A percentile compares a stretch with the other conserved stretches of the same genome.
Evolutionary conservation across 2,113 vertebrate genomes (phyloP).

Genomic region (Halichoeres trimaculatus): DNA sequence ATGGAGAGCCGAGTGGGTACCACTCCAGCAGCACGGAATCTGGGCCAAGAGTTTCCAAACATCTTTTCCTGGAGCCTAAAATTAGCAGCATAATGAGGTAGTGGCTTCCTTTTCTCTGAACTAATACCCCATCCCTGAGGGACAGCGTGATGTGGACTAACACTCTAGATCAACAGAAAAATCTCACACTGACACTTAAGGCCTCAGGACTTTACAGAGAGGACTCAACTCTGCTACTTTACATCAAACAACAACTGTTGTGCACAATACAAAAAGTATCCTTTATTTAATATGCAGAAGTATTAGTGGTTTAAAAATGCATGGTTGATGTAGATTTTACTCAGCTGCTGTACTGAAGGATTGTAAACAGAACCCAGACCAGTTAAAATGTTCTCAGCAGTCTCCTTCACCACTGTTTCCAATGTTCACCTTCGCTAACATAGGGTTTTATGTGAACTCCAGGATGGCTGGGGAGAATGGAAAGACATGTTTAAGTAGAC

Average conservation of each 20-base stretch:
- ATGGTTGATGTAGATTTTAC: background rate
- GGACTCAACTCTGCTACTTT: slow-evolving; percentile 4
- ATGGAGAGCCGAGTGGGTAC: slow-evolving; percentile 72
- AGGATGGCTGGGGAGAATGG: slow-evolving; percentile 57
- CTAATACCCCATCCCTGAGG: slow-evolving; percentile 78
- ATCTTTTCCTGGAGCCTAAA: slow-evolving; percentile 86
- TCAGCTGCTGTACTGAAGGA: slow-evolving; percentile 3
- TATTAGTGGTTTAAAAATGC: background rate
- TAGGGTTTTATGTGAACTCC: slow-evolving; percentile 63
- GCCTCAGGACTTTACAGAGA: slow-evolving; percentile 40
- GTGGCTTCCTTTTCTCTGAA: slow-evolving; percentile 84
- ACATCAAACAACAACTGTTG: background rate
- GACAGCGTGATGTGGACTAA: slow-evolving; percentile 79
- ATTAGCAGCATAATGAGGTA: slow-evolving; percentile 85
- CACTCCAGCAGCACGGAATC: slow-evolving; percentile 73
- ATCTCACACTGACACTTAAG: slow-evolving; percentile 70
- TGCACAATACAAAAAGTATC: background rate
- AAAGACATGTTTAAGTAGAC: slow-evolving; percentile 75
- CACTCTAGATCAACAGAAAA: slow-evolving; percentile 76
- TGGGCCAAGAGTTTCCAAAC: slow-evolving; percentile 81
- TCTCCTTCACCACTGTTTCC: slow-evolving; percentile 44
- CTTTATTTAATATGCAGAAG: background rate
- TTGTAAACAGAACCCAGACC: slow-evolving; percentile 29
- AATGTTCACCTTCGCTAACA: slow-evolving; percentile 49
- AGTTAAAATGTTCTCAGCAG: slow-evolving; percentile 41